Evolutionary conservation across 2,113 vertebrate genomes (phyloP).

Genomic region (Petaurus breviceps): DNA sequence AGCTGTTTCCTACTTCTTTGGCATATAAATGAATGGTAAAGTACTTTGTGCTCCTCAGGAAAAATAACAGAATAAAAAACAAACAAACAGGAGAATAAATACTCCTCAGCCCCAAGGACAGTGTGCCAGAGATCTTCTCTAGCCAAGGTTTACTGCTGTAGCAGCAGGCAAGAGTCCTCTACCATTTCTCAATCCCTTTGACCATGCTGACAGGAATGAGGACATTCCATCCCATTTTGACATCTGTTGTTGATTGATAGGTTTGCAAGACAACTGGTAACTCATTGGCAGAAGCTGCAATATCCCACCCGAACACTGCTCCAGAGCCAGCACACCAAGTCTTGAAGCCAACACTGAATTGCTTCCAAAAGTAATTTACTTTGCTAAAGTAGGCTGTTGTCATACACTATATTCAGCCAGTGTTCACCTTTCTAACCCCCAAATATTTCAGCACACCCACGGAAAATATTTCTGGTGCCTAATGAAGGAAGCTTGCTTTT

Average conservation of each 20-base stretch:
- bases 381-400: slow-evolving; percentile 54
- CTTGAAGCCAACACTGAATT: slow-evolving; percentile 54
- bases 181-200: slow-evolving; percentile 46
- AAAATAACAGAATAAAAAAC: neutral
- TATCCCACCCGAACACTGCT: slow-evolving; percentile 44
- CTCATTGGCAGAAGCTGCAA: slow-evolving; percentile 43
- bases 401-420: slow-evolving; percentile 23
- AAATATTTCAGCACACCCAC: slow-evolving; percentile 59
- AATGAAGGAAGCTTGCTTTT: slow-evolving; percentile 14
- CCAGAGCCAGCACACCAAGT: slow-evolving; percentile 44
- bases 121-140: neutral
- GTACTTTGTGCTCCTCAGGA: neutral
- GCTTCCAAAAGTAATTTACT: slow-evolving; percentile 61
- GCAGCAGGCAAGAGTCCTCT: slow-evolving; percentile 10
- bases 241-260: slow-evolving; percentile 43
- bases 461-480: slow-evolving; percentile 56
- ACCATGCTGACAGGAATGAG: slow-evolving; percentile 25
- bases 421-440: slow-evolving; percentile 70
- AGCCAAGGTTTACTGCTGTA: slow-evolving; percentile 1
- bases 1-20: neutral
- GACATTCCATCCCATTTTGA: slow-evolving; percentile 52
- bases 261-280: slow-evolving; percentile 36
- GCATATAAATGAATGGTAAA: neutral
- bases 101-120: slow-evolving; percentile 12
- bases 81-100: neutral